phyloP scores from a whole-genome alignment of 1,140 invertebrate genomes.

The Saccostrea cuccullata region DNA sequence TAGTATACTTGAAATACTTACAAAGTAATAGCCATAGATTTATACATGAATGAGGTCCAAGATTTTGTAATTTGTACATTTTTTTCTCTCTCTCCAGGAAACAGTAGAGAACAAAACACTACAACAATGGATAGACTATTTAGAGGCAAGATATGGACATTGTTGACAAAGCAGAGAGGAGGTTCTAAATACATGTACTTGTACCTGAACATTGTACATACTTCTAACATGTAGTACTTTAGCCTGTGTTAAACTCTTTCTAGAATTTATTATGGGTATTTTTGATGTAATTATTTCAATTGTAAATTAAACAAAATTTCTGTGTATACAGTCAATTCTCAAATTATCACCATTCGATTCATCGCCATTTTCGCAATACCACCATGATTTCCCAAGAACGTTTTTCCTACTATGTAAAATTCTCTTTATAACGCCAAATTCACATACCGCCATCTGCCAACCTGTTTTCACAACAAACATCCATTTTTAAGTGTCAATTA shows the following conservation, averaged over 20 bases:
- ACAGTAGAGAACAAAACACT: conserved; percentile 24
- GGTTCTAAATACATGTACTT: too few relatives aligned
- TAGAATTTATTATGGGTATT: neutral
- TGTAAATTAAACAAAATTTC: neutral
- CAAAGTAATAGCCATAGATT: too few relatives aligned
- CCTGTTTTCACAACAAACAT: too few relatives aligned
- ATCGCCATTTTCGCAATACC: too few relatives aligned
- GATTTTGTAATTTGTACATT: neutral
- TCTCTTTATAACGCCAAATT: too few relatives aligned
- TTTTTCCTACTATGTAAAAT: too few relatives aligned
- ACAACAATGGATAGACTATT: conserved; percentile 56
- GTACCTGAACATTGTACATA: neutral
- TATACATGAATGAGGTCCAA: neutral
- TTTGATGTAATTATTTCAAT: neutral
- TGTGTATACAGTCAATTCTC: too few relatives aligned
- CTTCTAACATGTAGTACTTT: neutral
- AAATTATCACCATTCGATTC: too few relatives aligned
- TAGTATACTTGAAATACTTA: neutral
- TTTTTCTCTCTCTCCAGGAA: conserved; percentile 40
- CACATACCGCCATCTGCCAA: too few relatives aligned
- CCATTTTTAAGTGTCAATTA: too few relatives aligned
- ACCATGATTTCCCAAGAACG: too few relatives aligned
- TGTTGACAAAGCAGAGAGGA: conserved; percentile 28
- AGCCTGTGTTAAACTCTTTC: neutral
- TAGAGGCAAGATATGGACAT: conserved; percentile 57